Evolutionary conservation across 2,113 vertebrate genomes (phyloP).

Genomic region (Chauna torquata): DNA sequence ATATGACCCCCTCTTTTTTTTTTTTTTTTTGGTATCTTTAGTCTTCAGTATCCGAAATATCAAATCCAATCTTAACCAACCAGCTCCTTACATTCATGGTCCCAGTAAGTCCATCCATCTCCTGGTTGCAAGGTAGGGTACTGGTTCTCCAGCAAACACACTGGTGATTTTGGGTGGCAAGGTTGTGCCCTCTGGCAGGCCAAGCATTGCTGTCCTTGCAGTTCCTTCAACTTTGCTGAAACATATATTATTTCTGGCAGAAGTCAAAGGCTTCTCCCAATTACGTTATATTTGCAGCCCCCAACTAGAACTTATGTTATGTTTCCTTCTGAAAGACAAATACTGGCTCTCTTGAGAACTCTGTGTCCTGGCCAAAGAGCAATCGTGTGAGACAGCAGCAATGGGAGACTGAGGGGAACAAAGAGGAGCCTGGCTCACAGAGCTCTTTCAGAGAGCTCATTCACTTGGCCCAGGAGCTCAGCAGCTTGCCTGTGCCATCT

Average conservation of each 20-base stretch:
- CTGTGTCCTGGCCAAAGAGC: constrained; percentile 44
- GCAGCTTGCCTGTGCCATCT: constrained; percentile 10
- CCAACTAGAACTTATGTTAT: background rate
- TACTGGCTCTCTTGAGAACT: background rate
- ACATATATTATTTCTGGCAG: background rate
- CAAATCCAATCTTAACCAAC: background rate
- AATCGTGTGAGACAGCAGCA: constrained; percentile 27
- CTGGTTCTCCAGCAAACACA: background rate
- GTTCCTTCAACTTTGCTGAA: background rate
- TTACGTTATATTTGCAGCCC: background rate
- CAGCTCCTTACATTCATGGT: background rate
- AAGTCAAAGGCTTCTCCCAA: background rate
- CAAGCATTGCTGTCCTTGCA: background rate
- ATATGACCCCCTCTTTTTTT: background rate
- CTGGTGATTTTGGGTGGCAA: background rate
- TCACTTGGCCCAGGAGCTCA: background rate
- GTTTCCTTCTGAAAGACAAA: constrained; percentile 6
- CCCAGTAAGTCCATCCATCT: background rate
- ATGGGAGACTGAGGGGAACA: background rate
- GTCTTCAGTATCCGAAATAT: background rate
- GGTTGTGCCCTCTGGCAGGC: background rate
- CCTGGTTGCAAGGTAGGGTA: background rate
- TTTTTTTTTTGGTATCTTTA: background rate
- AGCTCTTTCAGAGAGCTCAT: constrained; percentile 18
- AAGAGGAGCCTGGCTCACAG: background rate